Evolutionary conservation across 2,888 invertebrate genomes (phyloP).

Genomic region (Polymixis lichenea): DNA sequence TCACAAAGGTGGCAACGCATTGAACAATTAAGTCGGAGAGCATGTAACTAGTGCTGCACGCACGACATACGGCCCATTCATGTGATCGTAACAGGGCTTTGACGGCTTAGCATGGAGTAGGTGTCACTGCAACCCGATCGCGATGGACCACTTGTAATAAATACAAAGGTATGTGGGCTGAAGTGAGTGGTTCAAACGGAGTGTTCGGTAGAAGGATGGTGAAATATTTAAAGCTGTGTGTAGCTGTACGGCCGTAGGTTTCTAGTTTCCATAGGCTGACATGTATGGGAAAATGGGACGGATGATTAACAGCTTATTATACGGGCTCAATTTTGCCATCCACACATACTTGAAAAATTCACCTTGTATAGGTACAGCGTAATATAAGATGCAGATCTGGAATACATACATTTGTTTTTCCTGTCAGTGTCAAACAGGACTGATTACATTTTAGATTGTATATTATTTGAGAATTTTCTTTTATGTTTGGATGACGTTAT

Average conservation of each 20-base stretch:
- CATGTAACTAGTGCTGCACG: slow-evolving; percentile 50
- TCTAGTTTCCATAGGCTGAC: background rate
- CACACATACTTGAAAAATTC: background rate
- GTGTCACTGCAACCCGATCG: slow-evolving; percentile 39
- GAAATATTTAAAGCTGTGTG: background rate
- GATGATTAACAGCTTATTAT: background rate
- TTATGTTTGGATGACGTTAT: background rate
- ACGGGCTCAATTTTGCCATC: too few species aligned
- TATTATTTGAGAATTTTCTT: background rate
- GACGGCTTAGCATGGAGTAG: slow-evolving; percentile 58
- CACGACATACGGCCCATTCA: slow-evolving; percentile 45
- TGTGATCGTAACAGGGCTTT: slow-evolving; percentile 58
- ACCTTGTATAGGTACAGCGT: background rate
- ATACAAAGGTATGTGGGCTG: slow-evolving; percentile 36
- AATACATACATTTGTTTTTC: background rate
- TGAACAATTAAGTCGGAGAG: slow-evolving; percentile 50
- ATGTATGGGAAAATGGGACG: background rate
- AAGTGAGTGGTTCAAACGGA: slow-evolving; percentile 38
- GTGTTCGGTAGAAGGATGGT: background rate
- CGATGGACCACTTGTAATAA: slow-evolving; percentile 48
- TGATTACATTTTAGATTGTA: background rate
- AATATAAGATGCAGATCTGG: background rate
- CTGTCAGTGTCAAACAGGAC: too few species aligned
- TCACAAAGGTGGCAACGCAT: slow-evolving; percentile 58
- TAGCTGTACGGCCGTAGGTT: background rate